Percentiles rank a stretch among this genome's conserved stretches.
Conservation (phyloP, 2,113 vertebrate species). For the Forbesichthys papilliferus region DNA sequence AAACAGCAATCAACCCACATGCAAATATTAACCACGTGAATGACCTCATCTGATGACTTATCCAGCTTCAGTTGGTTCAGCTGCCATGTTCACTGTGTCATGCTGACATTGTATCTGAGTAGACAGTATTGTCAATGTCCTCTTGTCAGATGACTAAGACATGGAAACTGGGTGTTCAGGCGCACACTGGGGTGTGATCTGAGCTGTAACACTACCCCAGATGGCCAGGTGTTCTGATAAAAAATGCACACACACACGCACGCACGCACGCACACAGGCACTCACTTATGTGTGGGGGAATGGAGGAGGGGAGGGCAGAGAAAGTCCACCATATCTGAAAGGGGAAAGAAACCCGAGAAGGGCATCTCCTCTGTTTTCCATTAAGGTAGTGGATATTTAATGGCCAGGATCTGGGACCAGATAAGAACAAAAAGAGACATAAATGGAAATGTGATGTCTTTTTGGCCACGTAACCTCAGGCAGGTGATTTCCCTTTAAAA, state of each 20-base stretch:
- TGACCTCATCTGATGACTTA: background rate
- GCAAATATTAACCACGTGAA: background rate
- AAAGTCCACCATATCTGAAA: conserved; percentile 50
- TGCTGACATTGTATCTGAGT: conserved; percentile 32
- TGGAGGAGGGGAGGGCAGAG: conserved; percentile 16
- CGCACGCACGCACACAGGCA: conserved; percentile 11
- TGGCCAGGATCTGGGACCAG: conserved; percentile 51
- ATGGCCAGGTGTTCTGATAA: conserved; percentile 11
- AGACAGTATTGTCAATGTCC: conserved; percentile 37
- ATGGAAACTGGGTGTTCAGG: conserved; percentile 58
- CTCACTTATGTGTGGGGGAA: background rate
- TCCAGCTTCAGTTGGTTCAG: conserved; percentile 22
- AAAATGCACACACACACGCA: background rate
- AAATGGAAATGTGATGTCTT: conserved; percentile 51
- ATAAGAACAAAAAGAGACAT: conserved; percentile 60
- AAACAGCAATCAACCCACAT: background rate
- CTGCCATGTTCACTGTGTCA: conserved; percentile 41
- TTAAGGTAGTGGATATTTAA: conserved; percentile 63
- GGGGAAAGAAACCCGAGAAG: conserved; percentile 56
- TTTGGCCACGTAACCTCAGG: conserved; percentile 39
- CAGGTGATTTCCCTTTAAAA: conserved; percentile 45
- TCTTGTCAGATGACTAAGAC: conserved; percentile 57
- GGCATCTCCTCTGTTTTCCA: conserved; percentile 64
- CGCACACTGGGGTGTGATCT: conserved; percentile 61
- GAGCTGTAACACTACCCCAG: conserved; percentile 53